Base-by-base conservation (phyloP, 2,888 invertebrate species). In the Halictus ligatus region DNA sequence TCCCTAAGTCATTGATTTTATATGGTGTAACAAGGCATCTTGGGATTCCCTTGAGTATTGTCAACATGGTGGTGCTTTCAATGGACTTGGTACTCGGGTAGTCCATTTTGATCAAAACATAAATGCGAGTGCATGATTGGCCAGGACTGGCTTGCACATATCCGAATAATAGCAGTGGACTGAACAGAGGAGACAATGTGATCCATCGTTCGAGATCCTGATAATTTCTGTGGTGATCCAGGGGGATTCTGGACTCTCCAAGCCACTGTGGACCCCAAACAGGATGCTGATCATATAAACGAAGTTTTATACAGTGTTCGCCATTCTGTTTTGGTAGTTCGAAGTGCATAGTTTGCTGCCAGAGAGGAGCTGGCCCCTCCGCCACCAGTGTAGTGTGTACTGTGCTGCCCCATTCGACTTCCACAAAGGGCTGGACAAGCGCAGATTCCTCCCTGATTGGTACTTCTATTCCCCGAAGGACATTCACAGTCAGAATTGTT, bases 231-330 rank as follows among this genome's bases (percentile, higher is more conserved):
- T 94, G 91, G 79, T 90, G 91, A 78, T 95, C 95, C 12, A 95
- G 79, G 1, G 95, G 94, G 58, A 95, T 92, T 13, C 89, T 91
- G 0, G 94, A 91, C 85, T 95, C 95, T 0, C 95, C 95, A 10
- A 95, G 89, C 95, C 95, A 95, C 43, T 95, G 95, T 5, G 92
- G 88, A 25, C 95, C 95, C 95, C 95, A 95, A 4, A 94, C 91
- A 7, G 95, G 95, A 86, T 95, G 95, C 69, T 94, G 94, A 84
- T 95, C 95, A 43, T 92, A 95, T 0, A 95, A 89, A 6, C 95
- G 92, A 29, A 95, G 82, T 77, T 93, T 94, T 0, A 95, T 89
- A 73, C 88, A 89, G 13, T 92, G 89, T 73, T 94, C 93, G 5
- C 89, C 91, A 71, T 89, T 92, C 7, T 89, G 86, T 54, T 88